Conservation (phyloP, 2,113 vertebrate species). For the Procapra przewalskii region DNA sequence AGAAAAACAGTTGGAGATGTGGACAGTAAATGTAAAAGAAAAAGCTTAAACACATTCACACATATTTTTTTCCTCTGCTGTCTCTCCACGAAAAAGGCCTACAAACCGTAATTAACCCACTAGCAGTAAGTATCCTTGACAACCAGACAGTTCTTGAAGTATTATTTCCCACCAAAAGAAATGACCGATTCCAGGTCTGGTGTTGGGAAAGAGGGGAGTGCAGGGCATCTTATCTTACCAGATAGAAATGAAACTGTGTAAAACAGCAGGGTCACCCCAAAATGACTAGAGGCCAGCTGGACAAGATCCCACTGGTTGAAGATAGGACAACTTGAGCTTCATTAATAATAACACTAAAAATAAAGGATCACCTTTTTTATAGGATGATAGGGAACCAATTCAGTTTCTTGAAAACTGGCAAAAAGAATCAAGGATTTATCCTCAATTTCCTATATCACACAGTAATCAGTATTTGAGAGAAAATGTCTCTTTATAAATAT, state of each 20-base stretch:
- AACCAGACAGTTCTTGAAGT: not conserved
- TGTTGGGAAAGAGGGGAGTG: not conserved
- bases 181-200: not conserved
- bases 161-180: not conserved
- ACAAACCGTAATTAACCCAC: not conserved
- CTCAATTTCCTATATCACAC: not conserved
- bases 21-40: not conserved
- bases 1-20: not conserved
- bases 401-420: not conserved
- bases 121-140: not conserved
- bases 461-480: not conserved
- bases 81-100: not conserved
- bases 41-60: not conserved
- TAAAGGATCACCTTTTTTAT: not conserved
- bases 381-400: not conserved
- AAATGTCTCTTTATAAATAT: not conserved
- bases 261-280: not conserved
- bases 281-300: not conserved
- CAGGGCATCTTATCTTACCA: not conserved
- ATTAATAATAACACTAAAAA: not conserved
- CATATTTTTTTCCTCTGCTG: not conserved
- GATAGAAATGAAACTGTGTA: not conserved
- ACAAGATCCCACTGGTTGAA: not conserved
- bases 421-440: not conserved
- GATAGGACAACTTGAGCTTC: not conserved